Evolutionary conservation across 2,113 vertebrate species (phyloP).

Genomic region (Thinocorus orbignyianus): DNA sequence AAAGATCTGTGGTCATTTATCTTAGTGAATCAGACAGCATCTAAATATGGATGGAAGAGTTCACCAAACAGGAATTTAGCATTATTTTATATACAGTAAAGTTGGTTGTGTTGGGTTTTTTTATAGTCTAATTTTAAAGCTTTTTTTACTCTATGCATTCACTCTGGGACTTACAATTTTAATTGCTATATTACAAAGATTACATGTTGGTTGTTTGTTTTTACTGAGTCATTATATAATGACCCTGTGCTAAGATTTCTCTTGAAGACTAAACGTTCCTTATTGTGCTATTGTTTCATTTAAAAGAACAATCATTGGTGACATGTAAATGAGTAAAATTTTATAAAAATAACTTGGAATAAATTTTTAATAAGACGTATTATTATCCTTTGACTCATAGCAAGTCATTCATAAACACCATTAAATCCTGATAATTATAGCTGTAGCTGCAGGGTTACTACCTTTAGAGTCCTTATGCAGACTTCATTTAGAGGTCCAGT

Average conservation of each 20-base stretch:
- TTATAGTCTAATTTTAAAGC: background rate
- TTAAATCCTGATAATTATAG: slow-evolving; percentile 73
- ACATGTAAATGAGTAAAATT: slow-evolving; percentile 66
- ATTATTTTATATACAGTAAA: background rate
- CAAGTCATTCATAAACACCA: slow-evolving; percentile 72
- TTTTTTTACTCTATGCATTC: background rate
- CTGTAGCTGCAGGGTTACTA: slow-evolving; percentile 68
- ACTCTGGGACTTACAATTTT: background rate
- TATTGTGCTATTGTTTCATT: slow-evolving; percentile 51
- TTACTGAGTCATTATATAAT: slow-evolving; percentile 25
- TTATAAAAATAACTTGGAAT: slow-evolving; percentile 69
- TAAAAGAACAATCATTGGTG: slow-evolving; percentile 41
- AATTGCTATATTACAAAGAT: background rate
- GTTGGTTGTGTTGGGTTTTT: background rate
- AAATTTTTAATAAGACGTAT: slow-evolving; percentile 72
- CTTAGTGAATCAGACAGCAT: slow-evolving; percentile 33
- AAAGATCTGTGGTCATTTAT: slow-evolving; percentile 52
- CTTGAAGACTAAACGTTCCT: background rate
- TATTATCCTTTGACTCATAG: slow-evolving; percentile 72
- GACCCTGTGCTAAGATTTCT: background rate
- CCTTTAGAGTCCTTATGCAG: slow-evolving; percentile 60
- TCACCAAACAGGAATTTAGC: slow-evolving; percentile 1
- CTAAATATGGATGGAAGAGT: slow-evolving; percentile 21
- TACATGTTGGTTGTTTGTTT: background rate
- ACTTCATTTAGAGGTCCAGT: slow-evolving; percentile 71